Percentiles rank a stretch among this genome's conserved stretches.
Conservation (phyloP, 2,797 vertebrate genomes). For the Pempheris klunzingeri region DNA sequence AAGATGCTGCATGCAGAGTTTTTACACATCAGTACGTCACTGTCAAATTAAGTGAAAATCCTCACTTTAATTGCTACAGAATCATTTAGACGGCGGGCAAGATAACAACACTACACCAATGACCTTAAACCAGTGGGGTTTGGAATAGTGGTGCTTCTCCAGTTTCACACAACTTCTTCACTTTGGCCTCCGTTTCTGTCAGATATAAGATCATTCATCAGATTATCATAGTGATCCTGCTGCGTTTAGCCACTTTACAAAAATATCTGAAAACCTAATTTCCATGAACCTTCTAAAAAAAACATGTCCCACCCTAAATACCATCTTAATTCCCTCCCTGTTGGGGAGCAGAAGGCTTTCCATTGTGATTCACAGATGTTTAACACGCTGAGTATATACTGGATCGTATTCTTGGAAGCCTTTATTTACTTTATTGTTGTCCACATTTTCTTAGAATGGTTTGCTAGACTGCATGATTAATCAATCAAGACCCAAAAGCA, state of each 20-base stretch:
- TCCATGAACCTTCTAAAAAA: no score
- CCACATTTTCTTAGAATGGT: not conserved
- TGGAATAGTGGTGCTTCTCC: not conserved
- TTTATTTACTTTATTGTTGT: not conserved
- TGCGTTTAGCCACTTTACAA: no score
- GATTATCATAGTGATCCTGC: no score
- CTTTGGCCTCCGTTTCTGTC: not conserved
- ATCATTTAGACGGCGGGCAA: not conserved
- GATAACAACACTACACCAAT: not conserved
- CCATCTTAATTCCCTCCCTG: no score
- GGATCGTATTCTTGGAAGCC: not conserved
- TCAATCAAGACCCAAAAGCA: not conserved
- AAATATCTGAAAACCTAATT: not conserved
- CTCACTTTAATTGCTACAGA: conserved; percentile 3
- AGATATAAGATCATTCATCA: no score
- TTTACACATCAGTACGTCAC: not conserved
- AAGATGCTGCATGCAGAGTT: not conserved
- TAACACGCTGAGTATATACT: not conserved
- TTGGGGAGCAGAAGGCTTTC: not conserved
- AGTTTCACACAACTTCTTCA: no score
- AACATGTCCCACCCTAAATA: no score
- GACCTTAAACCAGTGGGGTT: not conserved
- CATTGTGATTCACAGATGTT: not conserved
- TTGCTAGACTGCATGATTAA: not conserved
- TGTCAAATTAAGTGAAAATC: not conserved